Base-by-base conservation (phyloP, 2,888 invertebrate species). In the Lissocephala sabroskyi region DNA sequence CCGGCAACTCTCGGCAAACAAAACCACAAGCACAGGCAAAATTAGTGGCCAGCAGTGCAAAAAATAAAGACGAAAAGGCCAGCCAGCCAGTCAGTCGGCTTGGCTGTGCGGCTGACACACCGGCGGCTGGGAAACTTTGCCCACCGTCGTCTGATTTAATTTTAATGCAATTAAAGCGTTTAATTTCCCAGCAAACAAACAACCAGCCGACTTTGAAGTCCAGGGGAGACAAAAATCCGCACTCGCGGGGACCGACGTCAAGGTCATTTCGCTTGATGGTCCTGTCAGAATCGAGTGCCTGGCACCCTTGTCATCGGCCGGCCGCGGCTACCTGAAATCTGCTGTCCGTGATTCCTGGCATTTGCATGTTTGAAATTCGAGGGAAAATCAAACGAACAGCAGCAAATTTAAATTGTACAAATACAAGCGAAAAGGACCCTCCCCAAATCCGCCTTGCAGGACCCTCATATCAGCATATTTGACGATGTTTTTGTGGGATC, bases 131-230 rank as follows among this genome's bases (percentile, higher is more conserved):
- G 70, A 61, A 70, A 73, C 74, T 79, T 71, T 73, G 57, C 39
- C 56, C 67, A 68, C 62, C 59, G 52, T 53, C 51, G 57, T 73
- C 79, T 73, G 53, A 79, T 76, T 73, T 55, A 65, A 58, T 59
- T 79, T 68, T 57, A 74, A 79, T 68, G 59, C 77, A 79, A 71
- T 71, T 71, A 68, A 77, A 62, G 59, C 56, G 68, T 56, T 77
- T 79, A 77, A 73, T 74, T 78, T 78, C 74, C 59, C 61, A 76
- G 76, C 50, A 60, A n/a, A n/a, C n/a, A n/a, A n/a, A n/a, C n/a
- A n/a, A n/a, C n/a, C n/a, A n/a, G n/a, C n/a, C n/a, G 30, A 48
- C 56, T 28, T 41, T 40, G 11, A 41, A 30, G 41, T 41, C 5
- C n/a, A n/a, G n/a, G n/a, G n/a, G n/a, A n/a, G n/a, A n/a, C n/a